Percentiles rank a stretch among this genome's conserved stretches.
These are phyloP conservation scores for Teinopalpus imperialis DNA, from an alignment of 2,888 invertebrate genomes.

Conservation along the genomic window DNA sequence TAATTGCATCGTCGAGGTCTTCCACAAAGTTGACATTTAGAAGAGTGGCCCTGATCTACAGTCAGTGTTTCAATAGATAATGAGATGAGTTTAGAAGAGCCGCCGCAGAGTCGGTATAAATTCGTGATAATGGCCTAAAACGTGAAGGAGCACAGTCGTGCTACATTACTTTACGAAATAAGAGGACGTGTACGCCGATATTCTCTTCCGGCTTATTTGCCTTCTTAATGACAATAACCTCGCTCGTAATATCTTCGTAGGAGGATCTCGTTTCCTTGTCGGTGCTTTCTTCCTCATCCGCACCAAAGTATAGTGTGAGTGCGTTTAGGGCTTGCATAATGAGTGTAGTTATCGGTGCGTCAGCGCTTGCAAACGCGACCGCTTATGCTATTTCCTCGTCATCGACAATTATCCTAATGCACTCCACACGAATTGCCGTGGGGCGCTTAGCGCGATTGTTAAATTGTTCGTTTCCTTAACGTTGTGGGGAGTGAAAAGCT, in stretches of 20 bases:
- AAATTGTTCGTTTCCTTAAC: conserved; percentile 45
- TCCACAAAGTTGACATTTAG: conserved; percentile 70
- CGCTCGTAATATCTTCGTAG: conserved; percentile 26
- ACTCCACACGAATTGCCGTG: conserved; percentile 51
- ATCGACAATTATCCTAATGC: conserved; percentile 47
- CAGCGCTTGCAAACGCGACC: conserved; percentile 42
- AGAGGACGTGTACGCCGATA: conserved; percentile 52
- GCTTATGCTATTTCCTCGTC: conserved; percentile 47
- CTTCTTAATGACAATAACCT: too few species aligned
- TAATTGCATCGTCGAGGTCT: conserved; percentile 67
- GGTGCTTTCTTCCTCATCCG: conserved; percentile 22
- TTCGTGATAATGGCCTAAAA: conserved; percentile 65
- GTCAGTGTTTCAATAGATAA: conserved; percentile 66
- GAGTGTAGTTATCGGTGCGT: conserved; percentile 37
- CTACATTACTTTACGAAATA: conserved; percentile 69
- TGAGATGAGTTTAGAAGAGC: conserved; percentile 68
- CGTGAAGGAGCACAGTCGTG: conserved; percentile 74
- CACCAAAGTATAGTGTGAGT: conserved; percentile 30
- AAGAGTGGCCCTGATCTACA: conserved; percentile 51
- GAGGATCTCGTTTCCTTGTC: conserved; percentile 41
- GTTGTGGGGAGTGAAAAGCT: conserved; percentile 37
- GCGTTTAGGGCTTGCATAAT: conserved; percentile 43
- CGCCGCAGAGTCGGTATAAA: conserved; percentile 64
- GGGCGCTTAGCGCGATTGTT: conserved; percentile 44
- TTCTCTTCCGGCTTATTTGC: conserved; percentile 42